phyloP scores from a whole-genome alignment of 2,113 vertebrate genomes.

The Corythornis madagascariensis region DNA sequence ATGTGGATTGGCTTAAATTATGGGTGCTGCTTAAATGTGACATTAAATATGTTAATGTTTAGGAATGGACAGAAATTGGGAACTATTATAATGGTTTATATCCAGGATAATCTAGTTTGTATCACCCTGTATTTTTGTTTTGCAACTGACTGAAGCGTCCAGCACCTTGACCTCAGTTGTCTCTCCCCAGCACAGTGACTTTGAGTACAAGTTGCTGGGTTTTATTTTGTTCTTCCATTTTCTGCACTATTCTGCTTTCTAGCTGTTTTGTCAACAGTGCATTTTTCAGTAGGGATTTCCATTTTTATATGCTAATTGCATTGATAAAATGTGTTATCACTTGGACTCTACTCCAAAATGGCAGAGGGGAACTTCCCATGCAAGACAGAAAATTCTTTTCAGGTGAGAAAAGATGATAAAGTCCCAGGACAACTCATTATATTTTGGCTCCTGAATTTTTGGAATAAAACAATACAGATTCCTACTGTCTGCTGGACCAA shows the following conservation, averaged over 20 bases:
- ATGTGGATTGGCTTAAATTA: background rate
- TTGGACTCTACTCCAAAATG: background rate
- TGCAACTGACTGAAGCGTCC: background rate
- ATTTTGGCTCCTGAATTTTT: constrained; percentile 9
- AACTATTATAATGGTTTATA: background rate
- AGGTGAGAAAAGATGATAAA: background rate
- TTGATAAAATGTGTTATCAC: background rate
- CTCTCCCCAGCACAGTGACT: background rate
- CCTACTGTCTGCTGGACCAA: background rate
- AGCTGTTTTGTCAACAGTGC: background rate
- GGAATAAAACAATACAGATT: background rate
- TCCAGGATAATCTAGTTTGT: background rate
- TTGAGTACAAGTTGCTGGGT: background rate
- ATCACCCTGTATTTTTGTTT: background rate
- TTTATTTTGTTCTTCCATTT: background rate
- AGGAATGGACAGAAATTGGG: background rate
- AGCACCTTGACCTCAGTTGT: background rate
- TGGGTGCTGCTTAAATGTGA: background rate
- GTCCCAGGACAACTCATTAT: background rate
- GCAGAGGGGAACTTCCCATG: background rate
- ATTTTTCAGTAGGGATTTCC: background rate
- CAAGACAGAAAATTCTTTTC: background rate
- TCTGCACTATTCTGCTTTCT: background rate
- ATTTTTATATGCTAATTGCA: background rate
- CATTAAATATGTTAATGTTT: background rate